phyloP scores from a whole-genome alignment of 2,888 invertebrate genomes.

The Seira ritae region DNA sequence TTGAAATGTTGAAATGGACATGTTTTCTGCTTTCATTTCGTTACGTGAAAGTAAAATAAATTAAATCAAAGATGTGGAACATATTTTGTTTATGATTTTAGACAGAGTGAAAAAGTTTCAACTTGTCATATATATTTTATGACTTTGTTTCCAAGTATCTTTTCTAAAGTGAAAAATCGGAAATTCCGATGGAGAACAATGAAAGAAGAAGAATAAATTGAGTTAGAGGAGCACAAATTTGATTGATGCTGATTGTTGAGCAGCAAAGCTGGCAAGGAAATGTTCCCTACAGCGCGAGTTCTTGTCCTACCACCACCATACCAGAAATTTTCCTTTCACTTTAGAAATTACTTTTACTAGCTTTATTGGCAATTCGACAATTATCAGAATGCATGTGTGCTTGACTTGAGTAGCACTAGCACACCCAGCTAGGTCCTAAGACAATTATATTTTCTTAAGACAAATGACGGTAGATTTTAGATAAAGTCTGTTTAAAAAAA shows the following conservation, averaged over 20 bases:
- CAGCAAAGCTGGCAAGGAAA: constrained; percentile 50
- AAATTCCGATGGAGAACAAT: neutral
- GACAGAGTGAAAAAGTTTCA: too few species aligned
- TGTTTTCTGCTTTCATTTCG: too few species aligned
- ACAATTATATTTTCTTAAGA: constrained; percentile 14
- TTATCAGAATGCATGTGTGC: constrained; percentile 23
- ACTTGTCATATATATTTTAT: neutral
- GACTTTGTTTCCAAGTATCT: neutral
- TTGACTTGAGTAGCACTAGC: neutral
- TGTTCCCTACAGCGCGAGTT: constrained; percentile 29
- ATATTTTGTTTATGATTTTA: too few species aligned
- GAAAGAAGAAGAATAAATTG: neutral
- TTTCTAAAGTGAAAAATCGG: neutral
- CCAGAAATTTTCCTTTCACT: constrained; percentile 27
- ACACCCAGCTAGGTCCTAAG: neutral
- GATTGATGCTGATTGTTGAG: constrained; percentile 55
- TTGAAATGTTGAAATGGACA: too few species aligned
- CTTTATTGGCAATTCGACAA: constrained; percentile 61
- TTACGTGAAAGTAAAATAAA: too few species aligned
- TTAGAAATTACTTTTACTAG: constrained; percentile 25
- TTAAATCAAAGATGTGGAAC: too few species aligned
- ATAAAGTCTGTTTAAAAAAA: constrained; percentile 1
- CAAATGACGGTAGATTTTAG: constrained; percentile 4
- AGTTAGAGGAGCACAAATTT: constrained; percentile 29
- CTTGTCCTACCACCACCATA: constrained; percentile 20